A percentile compares a stretch with the other conserved stretches of the same genome.
Evolutionary conservation across 2,797 vertebrate species (phyloP).

Genomic region (Liasis olivaceus): DNA sequence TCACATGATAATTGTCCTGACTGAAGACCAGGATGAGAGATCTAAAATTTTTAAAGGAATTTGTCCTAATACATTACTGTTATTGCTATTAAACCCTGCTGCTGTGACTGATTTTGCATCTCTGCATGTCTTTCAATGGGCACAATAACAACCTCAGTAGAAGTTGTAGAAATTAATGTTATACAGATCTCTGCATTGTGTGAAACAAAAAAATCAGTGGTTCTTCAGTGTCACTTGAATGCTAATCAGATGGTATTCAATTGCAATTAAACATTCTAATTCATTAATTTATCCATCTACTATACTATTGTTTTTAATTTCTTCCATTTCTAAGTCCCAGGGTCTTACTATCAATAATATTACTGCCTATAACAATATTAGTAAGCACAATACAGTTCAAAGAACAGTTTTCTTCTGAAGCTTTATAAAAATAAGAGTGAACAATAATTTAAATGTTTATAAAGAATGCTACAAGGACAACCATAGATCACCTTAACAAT

Average conservation of each 20-base stretch:
- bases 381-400: background rate
- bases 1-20: constrained; percentile 2
- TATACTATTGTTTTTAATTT: background rate
- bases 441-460: background rate
- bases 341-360: background rate
- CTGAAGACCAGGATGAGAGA: background rate
- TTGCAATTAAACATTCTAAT: background rate
- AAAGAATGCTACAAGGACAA: background rate
- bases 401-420: background rate
- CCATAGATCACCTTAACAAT: background rate
- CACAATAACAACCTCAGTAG: background rate
- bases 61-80: background rate
- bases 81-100: background rate
- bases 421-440: background rate
- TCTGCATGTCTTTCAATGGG: background rate
- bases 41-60: background rate
- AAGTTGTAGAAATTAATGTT: background rate
- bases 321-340: background rate
- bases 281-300: background rate
- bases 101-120: background rate
- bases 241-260: constrained; percentile 17
- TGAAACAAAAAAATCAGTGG: background rate
- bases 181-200: background rate
- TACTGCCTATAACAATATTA: background rate
- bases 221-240: constrained; percentile 4